Conservation (phyloP, 2,888 invertebrate species). For the Oligia strigilis region DNA sequence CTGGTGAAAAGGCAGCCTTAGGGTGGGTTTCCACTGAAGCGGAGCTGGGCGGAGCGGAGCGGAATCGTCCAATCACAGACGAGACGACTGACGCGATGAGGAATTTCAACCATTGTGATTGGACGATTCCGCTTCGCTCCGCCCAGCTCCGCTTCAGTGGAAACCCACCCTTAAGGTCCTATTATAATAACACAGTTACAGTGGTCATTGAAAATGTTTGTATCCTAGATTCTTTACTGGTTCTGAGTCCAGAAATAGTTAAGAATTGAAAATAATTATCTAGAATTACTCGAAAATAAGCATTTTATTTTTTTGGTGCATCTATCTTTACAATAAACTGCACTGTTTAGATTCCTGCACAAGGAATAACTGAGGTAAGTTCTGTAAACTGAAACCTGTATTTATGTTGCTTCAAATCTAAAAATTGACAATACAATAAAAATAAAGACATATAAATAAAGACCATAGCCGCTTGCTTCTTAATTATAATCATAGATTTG, state of each 20-base stretch:
- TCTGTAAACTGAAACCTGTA: conserved; percentile 23
- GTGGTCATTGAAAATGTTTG: not conserved
- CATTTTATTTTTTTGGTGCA: not conserved
- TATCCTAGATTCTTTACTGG: too few relatives aligned
- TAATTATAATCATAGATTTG: not conserved
- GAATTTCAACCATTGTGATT: too few relatives aligned
- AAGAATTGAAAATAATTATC: not conserved
- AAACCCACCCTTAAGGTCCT: too few relatives aligned
- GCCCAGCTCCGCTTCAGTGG: too few relatives aligned
- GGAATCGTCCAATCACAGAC: too few relatives aligned
- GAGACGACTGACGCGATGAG: too few relatives aligned
- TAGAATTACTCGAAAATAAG: not conserved
- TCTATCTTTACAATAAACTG: not conserved
- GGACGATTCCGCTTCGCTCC: too few relatives aligned
- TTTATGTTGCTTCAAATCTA: conserved; percentile 3
- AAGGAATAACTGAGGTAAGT: not conserved
- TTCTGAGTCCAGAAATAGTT: not conserved
- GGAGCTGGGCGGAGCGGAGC: too few relatives aligned
- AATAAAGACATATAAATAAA: not conserved
- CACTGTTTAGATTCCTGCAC: not conserved
- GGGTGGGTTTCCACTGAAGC: too few relatives aligned
- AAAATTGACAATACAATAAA: conserved; percentile 2
- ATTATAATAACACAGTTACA: not conserved
- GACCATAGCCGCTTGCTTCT: conserved; percentile 7
- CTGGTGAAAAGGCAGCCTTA: too few relatives aligned